phyloP scores from a whole-genome alignment of 2,797 vertebrate species.

The Prunella strophiata region DNA sequence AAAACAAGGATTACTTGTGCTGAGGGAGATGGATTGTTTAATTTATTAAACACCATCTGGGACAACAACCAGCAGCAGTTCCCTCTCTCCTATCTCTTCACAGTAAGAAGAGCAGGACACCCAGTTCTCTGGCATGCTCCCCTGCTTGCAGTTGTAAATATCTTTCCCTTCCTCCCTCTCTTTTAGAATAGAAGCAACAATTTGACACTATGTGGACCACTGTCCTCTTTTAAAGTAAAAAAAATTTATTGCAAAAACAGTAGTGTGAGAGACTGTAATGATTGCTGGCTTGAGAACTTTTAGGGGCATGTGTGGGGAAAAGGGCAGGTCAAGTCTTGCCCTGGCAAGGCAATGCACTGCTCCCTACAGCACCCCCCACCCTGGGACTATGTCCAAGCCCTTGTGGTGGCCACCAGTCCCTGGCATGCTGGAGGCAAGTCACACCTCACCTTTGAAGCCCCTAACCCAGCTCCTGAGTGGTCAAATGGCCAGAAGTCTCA shows the following conservation, averaged over 20 bases:
- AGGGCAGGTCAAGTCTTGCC: background rate
- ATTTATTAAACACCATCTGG: background rate
- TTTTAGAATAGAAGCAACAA: background rate
- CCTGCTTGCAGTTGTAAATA: background rate
- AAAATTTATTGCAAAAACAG: background rate
- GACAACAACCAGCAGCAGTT: background rate
- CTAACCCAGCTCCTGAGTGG: background rate
- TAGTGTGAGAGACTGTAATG: background rate
- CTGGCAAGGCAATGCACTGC: background rate
- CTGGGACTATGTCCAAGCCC: background rate
- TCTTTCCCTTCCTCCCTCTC: background rate
- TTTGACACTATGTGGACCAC: fast-evolving
- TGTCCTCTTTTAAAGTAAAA: background rate
- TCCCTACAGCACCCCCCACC: fast-evolving
- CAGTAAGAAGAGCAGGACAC: background rate
- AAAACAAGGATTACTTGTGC: background rate
- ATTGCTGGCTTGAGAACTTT: background rate
- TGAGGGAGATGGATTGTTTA: background rate
- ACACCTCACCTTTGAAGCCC: background rate
- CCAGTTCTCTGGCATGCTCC: background rate
- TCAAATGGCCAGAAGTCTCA: background rate
- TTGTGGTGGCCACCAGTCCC: background rate
- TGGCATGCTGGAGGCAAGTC: background rate
- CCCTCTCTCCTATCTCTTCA: background rate
- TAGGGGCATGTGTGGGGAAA: background rate